phyloP scores from a whole-genome alignment of 2,888 invertebrate species.

The Euproctis similis region DNA sequence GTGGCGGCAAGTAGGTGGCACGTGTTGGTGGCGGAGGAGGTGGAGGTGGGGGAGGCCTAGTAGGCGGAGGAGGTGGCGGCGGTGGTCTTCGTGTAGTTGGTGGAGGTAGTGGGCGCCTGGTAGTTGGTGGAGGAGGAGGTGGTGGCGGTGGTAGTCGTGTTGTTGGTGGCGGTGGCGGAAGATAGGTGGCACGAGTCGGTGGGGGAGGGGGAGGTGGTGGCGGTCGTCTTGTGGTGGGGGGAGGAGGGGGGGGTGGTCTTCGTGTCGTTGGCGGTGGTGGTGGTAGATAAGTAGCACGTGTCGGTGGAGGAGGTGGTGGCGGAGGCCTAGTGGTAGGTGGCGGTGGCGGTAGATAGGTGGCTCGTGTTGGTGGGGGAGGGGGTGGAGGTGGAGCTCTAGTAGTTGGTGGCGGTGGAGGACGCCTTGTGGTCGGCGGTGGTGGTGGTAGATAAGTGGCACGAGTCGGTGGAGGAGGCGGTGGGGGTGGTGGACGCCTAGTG shows the following conservation, averaged over 20 bases:
- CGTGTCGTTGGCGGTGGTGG: slow-evolving; percentile 15
- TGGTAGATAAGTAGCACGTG: slow-evolving; percentile 11
- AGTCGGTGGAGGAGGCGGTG: slow-evolving; percentile 3
- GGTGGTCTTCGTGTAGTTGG: slow-evolving; percentile 18
- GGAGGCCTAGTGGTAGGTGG: slow-evolving; percentile 14
- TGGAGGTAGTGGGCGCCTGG: slow-evolving; percentile 28
- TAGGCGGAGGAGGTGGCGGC: slow-evolving; percentile 15
- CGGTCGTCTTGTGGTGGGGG: too few species aligned
- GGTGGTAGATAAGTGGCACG: not conserved
- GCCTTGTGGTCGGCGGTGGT: slow-evolving; percentile 1
- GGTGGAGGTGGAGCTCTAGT: slow-evolving; percentile 6
- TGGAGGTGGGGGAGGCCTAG: slow-evolving; percentile 11
- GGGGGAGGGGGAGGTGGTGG: slow-evolving; percentile 7
- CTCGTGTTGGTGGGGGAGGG: slow-evolving; percentile 15
- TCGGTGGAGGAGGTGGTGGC: slow-evolving; percentile 10
- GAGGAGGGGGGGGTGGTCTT: slow-evolving; percentile 10
- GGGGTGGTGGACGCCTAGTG: slow-evolving; percentile 7
- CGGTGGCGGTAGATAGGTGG: slow-evolving; percentile 6
- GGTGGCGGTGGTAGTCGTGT: slow-evolving; percentile 10
- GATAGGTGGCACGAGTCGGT: too few species aligned
- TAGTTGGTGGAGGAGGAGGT: slow-evolving; percentile 27
- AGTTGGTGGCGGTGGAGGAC: not conserved
- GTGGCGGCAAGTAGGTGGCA: not conserved
- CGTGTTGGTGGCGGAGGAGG: slow-evolving; percentile 11
- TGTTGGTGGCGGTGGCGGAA: slow-evolving; percentile 9